Base-by-base conservation (phyloP, 2,888 invertebrate species). In the Geotrupes spiniger region DNA sequence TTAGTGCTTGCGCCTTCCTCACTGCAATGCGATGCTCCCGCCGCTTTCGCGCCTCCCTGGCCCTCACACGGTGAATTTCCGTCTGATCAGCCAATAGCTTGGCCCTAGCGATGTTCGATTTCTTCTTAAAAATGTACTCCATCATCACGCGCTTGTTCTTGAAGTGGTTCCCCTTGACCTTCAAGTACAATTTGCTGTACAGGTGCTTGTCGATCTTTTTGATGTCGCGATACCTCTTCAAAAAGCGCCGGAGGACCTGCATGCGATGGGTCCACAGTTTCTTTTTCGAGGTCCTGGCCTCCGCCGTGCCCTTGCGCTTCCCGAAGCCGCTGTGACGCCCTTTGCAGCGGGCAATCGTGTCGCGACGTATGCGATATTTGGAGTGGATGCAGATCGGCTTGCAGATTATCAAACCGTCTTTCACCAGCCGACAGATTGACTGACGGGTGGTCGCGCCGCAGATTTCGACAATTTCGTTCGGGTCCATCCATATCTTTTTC, bases 101-200 rank as follows among this genome's bases (percentile, higher is more conserved):
- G 65, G 90, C 84, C 74, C 98, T 87, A 58, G 89, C 87, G 74
- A 95, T 95, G 77, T 97, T 97, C 44, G 95, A 92, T 84, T 98
- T 98, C 85, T 94, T 95, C 83, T 96, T 97, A 81, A 97, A 97
- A 74, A 98, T 98, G 78, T 91, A 93, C 77, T 98, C 98, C 93
- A 98, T 95, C 45, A 98, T 79, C 21, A 95, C 92, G 72, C 97
- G 86, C 82, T 97, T 97, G 82, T 98, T 98, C 80, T 91, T 91
- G 80, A 91, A 92, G 63, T 89, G 88, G 73, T 92, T 91, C 81
- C 92, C 97, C 83, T 98, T 97, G 65, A 92, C 92, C 27, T 57
- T 54, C 87, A 95, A 87, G 82, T 97, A 98, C 67, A 98, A 79
- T 52, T 89, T 87, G 68, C 95, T 96, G 77, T 97, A 96, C 69